Evolutionary conservation across 2,888 invertebrate species (phyloP).

Genomic region (Drosophila stalkeri): DNA sequence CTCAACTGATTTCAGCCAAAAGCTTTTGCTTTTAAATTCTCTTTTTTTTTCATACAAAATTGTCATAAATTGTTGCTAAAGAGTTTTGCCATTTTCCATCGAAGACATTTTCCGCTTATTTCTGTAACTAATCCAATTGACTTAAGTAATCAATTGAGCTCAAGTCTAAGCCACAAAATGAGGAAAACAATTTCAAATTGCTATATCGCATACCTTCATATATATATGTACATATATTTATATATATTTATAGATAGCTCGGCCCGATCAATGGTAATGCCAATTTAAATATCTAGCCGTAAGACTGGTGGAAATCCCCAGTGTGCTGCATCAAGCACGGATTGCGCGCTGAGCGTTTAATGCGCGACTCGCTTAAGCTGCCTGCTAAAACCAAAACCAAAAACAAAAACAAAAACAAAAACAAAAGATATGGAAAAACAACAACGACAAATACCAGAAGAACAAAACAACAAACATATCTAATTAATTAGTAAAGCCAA

Average conservation of each 20-base stretch:
- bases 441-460: not conserved
- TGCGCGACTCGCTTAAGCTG: slow-evolving; percentile 41
- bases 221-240: not conserved
- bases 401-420: not conserved
- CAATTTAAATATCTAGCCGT: slow-evolving; percentile 9
- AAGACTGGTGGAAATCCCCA: slow-evolving; percentile 24
- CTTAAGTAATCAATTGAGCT: slow-evolving; percentile 3
- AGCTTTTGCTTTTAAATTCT: too few species aligned
- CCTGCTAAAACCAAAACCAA: slow-evolving; percentile 4
- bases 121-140: not conserved
- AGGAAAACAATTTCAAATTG: slow-evolving; percentile 11
- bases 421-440: not conserved
- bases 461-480: slow-evolving; percentile 12
- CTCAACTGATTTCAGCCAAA: not conserved
- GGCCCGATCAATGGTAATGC: slow-evolving; percentile 14
- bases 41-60: not conserved
- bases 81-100: not conserved
- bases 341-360: slow-evolving; percentile 33
- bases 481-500: slow-evolving; percentile 45
- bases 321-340: slow-evolving; percentile 23
- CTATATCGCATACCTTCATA: not conserved
- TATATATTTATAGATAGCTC: slow-evolving; percentile 7
- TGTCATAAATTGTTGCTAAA: not conserved
- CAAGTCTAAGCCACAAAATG: slow-evolving; percentile 1
- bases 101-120: not conserved